Evolutionary conservation across 2,888 invertebrate species (phyloP), one percentile per base, ranked within the genome.

Genomic region (Lasioglossum pauxillum): DNA sequence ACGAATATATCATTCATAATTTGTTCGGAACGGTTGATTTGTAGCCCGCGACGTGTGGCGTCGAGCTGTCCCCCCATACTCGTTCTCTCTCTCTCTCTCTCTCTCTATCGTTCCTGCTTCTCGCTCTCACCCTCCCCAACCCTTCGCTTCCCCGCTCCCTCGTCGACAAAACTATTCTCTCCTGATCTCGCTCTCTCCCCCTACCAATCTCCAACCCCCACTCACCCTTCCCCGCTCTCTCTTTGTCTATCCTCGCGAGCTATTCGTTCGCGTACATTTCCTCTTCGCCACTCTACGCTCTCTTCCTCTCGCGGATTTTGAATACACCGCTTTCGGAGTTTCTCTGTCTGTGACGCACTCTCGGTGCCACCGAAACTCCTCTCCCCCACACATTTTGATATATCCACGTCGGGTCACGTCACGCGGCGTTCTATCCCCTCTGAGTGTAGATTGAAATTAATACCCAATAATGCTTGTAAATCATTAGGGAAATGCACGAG

Each of bases 1-100:
- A 94, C 94, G 94, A 94, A 95, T 95, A 95, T 95, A 95, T 95
- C 95, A 95, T 95, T 95, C 94, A 95, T 95, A 95, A 95, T 95
- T 95, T 94, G 95, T 95, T 95, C 94, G 90, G 93, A 93, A 94
- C 92, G 93, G 93, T 95, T 95, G 94, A 95, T 95, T 95, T 95
- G 94, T 95, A 94, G 94, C 93, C 91, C 90, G 92, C 93, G 93
- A 94, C 93, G 94, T 93, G 93, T 93, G 93, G 93, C 94, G 93
- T 94, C 94, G 93, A 93, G 91, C 93, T 92, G 91, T 94, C 94
- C 92, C 86, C 86, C 85, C 75, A 80, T 81, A 84, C 85, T 72
- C 88, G 89, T 85, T 82, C 67, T 57, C 16, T 72, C 46, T 74
- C 85, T 89, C 88, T 88, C 90, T 90, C 87, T 71, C 57, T 35